phyloP scores from a whole-genome alignment of 2,888 invertebrate species.

The Cosmorhoe ocellata region DNA sequence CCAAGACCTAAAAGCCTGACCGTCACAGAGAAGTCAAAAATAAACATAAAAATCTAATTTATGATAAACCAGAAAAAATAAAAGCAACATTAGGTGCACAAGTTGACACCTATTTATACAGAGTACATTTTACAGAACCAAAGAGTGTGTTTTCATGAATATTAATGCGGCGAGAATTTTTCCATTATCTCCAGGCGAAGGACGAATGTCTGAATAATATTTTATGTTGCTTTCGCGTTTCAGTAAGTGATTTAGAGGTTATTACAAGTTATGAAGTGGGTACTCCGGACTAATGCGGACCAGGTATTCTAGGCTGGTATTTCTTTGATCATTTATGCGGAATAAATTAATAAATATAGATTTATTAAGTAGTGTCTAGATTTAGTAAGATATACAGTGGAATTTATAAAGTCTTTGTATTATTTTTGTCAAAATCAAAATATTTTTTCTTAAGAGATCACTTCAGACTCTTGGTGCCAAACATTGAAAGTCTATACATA shows the following conservation, averaged over 20 bases:
- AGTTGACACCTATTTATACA: slow-evolving; percentile 26
- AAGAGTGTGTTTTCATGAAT: slow-evolving; percentile 52
- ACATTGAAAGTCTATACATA: too few relatives aligned
- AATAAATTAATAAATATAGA: too few relatives aligned
- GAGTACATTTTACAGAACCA: slow-evolving; percentile 25
- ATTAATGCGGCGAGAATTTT: slow-evolving; percentile 61
- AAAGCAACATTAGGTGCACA: slow-evolving; percentile 17
- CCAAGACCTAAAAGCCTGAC: neutral
- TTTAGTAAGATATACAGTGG: too few relatives aligned
- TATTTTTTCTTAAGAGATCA: too few relatives aligned
- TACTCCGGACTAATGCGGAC: neutral
- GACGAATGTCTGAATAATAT: slow-evolving; percentile 57
- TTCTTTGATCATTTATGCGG: too few relatives aligned
- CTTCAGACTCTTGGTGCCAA: too few relatives aligned
- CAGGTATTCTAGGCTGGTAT: too few relatives aligned
- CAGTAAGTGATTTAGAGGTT: slow-evolving; percentile 31
- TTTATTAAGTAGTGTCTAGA: too few relatives aligned
- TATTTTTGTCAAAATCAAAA: too few relatives aligned
- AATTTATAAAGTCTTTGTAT: too few relatives aligned
- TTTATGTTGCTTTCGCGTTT: slow-evolving; percentile 48
- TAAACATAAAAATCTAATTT: slow-evolving; percentile 25
- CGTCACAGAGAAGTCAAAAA: neutral
- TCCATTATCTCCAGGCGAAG: slow-evolving; percentile 56
- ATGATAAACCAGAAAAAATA: slow-evolving; percentile 30
- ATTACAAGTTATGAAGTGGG: slow-evolving; percentile 15